Base-by-base conservation (phyloP, 2,797 vertebrate species). In the Potorous gilbertii region DNA sequence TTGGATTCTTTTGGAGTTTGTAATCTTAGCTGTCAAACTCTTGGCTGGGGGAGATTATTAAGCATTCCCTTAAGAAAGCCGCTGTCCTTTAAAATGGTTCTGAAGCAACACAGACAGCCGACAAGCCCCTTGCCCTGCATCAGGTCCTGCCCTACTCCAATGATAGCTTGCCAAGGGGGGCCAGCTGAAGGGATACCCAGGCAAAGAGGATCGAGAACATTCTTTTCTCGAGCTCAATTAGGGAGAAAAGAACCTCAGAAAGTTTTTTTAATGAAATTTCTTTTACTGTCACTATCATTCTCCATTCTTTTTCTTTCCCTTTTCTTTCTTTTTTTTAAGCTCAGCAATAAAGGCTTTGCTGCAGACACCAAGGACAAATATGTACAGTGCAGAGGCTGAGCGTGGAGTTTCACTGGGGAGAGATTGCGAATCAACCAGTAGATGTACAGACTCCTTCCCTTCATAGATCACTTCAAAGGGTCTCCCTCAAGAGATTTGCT, bases 91-190 rank as follows among this genome's bases (percentile, higher is more conserved):
- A 92, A 95, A 96, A 96, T 92, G 62, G 59, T 94, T 97, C 92
- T 94, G 95, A 98, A 97, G 94, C 91, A 96, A 66, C 94, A 94
- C 59, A 90, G 97, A 97, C 96, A 90, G 93, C 97, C 94, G 9
- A 95, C 93, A 96, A 95, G 89, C 81, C 54, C 89, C 95, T 96
- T 96, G 94, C 91, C 59, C 92, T 97, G 97, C 94, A 0, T n/a
- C 31, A n/a, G 46, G 5, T 54, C 96, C 97, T 96, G 97, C 96
- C 95, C 94, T 96, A 95, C 97, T 97, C 96, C 98, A 97, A 97
- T 97, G 62, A 9, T 91, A 57, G 54, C 74, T 34, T 96, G 95
- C 93, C 92, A 92, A 91, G 54, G 55, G 27, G 92, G 54, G 40
- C 40, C 18, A 29, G 11, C 16, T 4, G 18, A 34, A 97, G 92